Conservation (phyloP, 1,140 invertebrate genomes). For the Caerostris extrusa region DNA sequence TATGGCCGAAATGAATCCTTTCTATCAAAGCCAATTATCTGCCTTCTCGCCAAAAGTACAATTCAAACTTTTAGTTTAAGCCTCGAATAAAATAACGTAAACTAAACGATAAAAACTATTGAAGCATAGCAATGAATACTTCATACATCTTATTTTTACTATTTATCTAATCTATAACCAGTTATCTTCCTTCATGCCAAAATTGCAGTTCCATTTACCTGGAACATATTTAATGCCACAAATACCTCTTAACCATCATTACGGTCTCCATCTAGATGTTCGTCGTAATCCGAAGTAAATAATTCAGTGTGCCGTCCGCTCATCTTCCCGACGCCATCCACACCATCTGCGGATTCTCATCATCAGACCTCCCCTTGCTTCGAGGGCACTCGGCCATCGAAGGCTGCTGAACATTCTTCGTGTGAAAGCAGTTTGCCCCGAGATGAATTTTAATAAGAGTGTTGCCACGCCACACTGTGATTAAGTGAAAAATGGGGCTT, state of each 20-base stretch:
- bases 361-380: background rate
- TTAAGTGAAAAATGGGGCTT: background rate
- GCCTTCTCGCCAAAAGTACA: too few relatives aligned
- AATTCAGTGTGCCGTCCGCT: background rate
- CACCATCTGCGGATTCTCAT: background rate
- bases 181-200: too few relatives aligned
- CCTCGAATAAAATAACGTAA: too few relatives aligned
- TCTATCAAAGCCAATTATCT: too few relatives aligned
- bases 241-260: background rate
- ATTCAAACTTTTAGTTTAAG: too few relatives aligned
- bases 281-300: background rate
- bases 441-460: background rate
- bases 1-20: too few relatives aligned
- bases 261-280: background rate
- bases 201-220: too few relatives aligned
- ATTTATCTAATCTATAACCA: too few relatives aligned
- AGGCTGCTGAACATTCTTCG: background rate
- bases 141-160: too few relatives aligned
- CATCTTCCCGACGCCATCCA: background rate
- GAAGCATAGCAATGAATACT: too few relatives aligned
- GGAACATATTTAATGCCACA: background rate
- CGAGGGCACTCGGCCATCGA: background rate
- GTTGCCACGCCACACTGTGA: background rate
- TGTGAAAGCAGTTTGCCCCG: too few relatives aligned
- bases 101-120: too few relatives aligned